These are phyloP conservation scores for Macrobrachium rosenbergii DNA, from an alignment of 1,140 invertebrate genomes.

Conservation along the genomic window DNA sequence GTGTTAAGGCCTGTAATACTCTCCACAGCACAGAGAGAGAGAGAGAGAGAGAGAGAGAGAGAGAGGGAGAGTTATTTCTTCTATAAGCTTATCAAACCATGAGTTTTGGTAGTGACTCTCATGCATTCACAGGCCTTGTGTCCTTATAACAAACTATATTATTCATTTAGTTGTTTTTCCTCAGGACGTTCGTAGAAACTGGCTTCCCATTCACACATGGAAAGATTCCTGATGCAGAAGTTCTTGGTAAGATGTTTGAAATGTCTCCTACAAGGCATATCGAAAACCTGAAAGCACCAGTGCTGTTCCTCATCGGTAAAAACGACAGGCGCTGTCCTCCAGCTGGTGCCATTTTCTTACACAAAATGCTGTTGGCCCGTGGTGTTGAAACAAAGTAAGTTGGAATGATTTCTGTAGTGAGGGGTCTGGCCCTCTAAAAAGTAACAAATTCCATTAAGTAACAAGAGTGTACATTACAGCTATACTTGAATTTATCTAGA, in stretches of 20 bases:
- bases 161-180: not conserved
- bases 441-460: no score
- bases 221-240: slow-evolving; percentile 28
- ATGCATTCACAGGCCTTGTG: no score
- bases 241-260: slow-evolving; percentile 18
- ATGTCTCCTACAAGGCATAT: slow-evolving; percentile 38
- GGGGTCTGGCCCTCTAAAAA: no score
- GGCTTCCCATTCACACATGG: slow-evolving; percentile 19
- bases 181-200: slow-evolving; percentile 38
- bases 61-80: no score
- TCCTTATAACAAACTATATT: not conserved
- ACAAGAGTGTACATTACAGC: no score
- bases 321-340: slow-evolving; percentile 36
- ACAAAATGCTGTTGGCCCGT: slow-evolving; percentile 45
- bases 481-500: no score
- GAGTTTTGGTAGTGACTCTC: no score
- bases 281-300: slow-evolving; percentile 39
- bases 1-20: no score
- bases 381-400: slow-evolving; percentile 49
- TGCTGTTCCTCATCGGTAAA: slow-evolving; percentile 35
- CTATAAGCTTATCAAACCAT: no score
- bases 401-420: no score
- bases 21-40: no score
- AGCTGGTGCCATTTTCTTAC: slow-evolving; percentile 10
- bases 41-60: no score